Evolutionary conservation across 2,888 invertebrate species (phyloP), one percentile per base, ranked within the genome.

Genomic region (Calameuta filiformis): DNA sequence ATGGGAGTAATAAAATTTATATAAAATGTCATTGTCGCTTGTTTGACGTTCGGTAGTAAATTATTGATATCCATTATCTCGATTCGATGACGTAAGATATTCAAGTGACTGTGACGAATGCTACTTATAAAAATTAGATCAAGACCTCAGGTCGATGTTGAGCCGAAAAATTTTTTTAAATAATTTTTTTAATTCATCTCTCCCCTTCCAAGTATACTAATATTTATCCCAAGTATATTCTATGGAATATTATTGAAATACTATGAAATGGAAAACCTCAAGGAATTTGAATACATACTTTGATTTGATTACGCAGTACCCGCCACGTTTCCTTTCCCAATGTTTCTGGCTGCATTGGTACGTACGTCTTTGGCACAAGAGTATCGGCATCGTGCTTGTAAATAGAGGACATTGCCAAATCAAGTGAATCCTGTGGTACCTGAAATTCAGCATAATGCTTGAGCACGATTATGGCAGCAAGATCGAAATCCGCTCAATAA

Each of bases 341-440:
- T 0, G 96, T 95, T 88, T 96, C 96, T 0, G 94, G 93, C 88
- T 96, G 96, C 79, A 96, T 87, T 81, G 93, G 92, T 0, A 94
- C 89, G 85, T 96, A 89, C 76, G 77, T 78, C 81, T 91, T 91
- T 11, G 90, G 86, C 2, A 90, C 83, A 75, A 88, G 82, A 3
- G 91, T 85, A 85, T 96, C 96, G 1, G 91, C 91, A 23, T 93
- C 93, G 81, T 96, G 96, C 85, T 95, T 93, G 88, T 96, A 97
- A 0, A 94, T 93, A 0, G 96, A 92, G 6, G 93, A 92, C 75
- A 97, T 90, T 11, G 94, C 92, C 76, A 96, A 92, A 88, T 97
- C 97, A 79, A 97, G 92, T 73, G 94, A 93, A 88, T 96, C 96
- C 34, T 93, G 92, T 0, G 96, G 96, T 76, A 94, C 92, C 87